Percentiles rank a stretch among this genome's conserved stretches.
Conservation (phyloP, 1,140 invertebrate genomes). For the Muscidifurax raptorellus region DNA sequence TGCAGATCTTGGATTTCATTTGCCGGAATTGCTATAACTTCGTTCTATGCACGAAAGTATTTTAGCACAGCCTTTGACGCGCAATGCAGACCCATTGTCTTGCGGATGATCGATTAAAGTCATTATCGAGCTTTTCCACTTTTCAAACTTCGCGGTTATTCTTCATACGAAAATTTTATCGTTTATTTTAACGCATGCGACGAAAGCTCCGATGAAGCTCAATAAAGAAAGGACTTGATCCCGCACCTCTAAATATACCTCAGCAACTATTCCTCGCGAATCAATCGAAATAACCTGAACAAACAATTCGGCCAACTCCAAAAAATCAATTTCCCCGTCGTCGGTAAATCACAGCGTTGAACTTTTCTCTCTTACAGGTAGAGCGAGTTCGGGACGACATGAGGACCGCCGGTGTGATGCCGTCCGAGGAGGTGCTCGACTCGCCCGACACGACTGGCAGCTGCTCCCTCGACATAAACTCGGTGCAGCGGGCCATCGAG, state of each 20-base stretch:
- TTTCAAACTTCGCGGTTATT: no score
- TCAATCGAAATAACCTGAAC: background rate
- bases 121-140: background rate
- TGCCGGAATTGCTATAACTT: background rate
- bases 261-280: background rate
- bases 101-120: background rate
- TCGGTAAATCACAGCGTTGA: background rate
- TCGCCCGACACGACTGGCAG: constrained; percentile 69
- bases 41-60: no score
- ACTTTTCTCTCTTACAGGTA: constrained; percentile 56
- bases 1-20: background rate
- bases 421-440: constrained; percentile 73
- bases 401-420: constrained; percentile 72
- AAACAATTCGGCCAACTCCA: background rate
- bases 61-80: background rate
- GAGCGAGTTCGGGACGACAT: constrained; percentile 74
- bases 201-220: no score
- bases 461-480: constrained; percentile 70
- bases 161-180: no score
- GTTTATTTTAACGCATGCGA: no score
- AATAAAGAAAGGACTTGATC: no score
- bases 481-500: constrained; percentile 68
- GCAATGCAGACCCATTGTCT: no score
- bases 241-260: no score
- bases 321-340: background rate